Base-by-base conservation (phyloP, 2,113 vertebrate species). In the Bufo gargarizans region DNA sequence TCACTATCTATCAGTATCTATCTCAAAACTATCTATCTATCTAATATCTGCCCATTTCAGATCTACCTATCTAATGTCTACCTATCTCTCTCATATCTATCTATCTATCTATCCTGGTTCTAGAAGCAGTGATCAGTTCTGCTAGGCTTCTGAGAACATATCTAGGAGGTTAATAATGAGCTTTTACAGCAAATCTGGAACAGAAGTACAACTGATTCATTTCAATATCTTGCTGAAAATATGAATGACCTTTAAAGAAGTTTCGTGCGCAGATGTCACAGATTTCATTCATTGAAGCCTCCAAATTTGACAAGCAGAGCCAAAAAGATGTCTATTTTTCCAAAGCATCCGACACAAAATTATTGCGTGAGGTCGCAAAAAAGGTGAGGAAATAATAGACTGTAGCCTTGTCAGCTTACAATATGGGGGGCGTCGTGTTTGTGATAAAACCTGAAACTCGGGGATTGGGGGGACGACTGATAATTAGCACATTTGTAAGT, bases 181-280 rank as follows among this genome's bases (percentile, higher is more conserved):
- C 43, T 74, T 45, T 74, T 17, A 49, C 47, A 49, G 72, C 6
- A 76, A 50, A 76, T 76, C 72, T 76, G 47, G 72, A 19, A 76
- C 72, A 76, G 47, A 76, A 76, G 72, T 76, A 76, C 16, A 49
- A 50, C 72, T 76, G 72, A 76, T 50, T 76, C 72, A 76, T 76
- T 49, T 76, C 20, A 76, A 50, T 76, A 76, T 76, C 72, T 76
- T 76, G 72, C 72, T 20, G 72, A 20, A 76, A 76, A 76, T 50
- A 76, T 76, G 72, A 76, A 76, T 50, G 72, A 76, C 72, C 72
- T 76, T 76, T 76, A 76, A 76, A 76, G 45, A 76, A 76, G 72
- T 76, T 76, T 50, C 43, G 8, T 49, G 72, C 72, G 17, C 72
- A 76, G 72, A 76, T 76, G 72, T 76, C 72, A 76, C 72, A 76